Percentiles rank a stretch among this genome's conserved stretches.
phyloP scores from a whole-genome alignment of 2,888 invertebrate species.

The Melieria picta region DNA sequence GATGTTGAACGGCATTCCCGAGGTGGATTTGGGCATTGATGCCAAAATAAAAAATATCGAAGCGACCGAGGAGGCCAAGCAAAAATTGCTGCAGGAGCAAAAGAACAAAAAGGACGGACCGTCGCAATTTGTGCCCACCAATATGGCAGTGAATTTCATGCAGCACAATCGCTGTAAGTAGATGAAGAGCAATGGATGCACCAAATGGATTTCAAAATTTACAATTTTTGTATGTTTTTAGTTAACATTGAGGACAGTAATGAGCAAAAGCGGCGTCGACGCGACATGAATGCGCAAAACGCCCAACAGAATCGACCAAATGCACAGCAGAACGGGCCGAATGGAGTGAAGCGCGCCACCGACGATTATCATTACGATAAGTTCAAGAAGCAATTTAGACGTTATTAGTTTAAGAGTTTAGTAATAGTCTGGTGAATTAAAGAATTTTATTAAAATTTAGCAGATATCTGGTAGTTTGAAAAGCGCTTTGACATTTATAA shows the following conservation, averaged over 20 bases:
- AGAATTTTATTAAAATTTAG: too few species aligned
- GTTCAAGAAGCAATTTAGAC: constrained; percentile 93
- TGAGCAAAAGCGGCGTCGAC: constrained; percentile 67
- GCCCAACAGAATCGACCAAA: constrained; percentile 58
- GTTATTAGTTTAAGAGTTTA: constrained; percentile 71
- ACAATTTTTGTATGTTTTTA: constrained; percentile 55
- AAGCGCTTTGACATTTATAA: background rate
- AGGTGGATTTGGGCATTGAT: constrained; percentile 99
- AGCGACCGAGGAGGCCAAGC: constrained; percentile 98
- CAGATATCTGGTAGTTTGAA: too few species aligned
- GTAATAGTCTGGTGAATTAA: too few species aligned
- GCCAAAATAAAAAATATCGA: constrained; percentile 99
- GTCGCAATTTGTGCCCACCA: constrained; percentile 95
- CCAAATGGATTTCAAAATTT: background rate
- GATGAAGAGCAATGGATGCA: background rate
- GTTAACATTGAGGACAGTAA: constrained; percentile 83
- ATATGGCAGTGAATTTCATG: constrained; percentile 98
- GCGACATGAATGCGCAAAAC: constrained; percentile 55
- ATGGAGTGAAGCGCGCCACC: constrained; percentile 88
- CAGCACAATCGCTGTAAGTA: constrained; percentile 93
- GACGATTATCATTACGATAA: constrained; percentile 98
- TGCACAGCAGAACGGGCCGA: constrained; percentile 67
- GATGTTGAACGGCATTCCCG: constrained; percentile 99
- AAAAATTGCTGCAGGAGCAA: constrained; percentile 87
- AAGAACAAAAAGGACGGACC: constrained; percentile 92